A percentile compares a stretch with the other conserved stretches of the same genome.
phyloP scores from a whole-genome alignment of 2,797 vertebrate species.

The Characodon lateralis region DNA sequence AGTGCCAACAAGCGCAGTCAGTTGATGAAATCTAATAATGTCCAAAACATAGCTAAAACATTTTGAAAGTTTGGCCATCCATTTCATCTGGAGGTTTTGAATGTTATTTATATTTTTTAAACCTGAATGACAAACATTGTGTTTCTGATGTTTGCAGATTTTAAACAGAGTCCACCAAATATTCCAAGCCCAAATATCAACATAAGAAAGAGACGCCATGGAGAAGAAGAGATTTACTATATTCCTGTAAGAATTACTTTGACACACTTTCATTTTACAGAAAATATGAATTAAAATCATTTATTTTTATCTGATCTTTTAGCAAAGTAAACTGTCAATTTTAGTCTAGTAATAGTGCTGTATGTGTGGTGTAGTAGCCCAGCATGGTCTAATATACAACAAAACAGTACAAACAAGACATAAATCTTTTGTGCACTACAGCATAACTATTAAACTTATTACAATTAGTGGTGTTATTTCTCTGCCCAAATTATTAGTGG shows the following conservation, averaged over 20 bases:
- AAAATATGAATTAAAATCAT: background rate
- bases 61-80: background rate
- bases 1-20: slow-evolving; percentile 91
- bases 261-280: background rate
- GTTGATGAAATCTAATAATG: slow-evolving; percentile 48
- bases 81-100: background rate
- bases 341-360: background rate
- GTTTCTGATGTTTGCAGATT: slow-evolving; percentile 77
- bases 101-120: slow-evolving; percentile 3
- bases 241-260: slow-evolving; percentile 87
- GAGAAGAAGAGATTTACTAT: slow-evolving; percentile 95
- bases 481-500: no score
- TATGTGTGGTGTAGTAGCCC: background rate
- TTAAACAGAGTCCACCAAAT: slow-evolving; percentile 91
- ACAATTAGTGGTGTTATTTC: no score
- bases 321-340: background rate
- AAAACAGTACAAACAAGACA: background rate
- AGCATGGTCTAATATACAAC: background rate
- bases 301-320: background rate
- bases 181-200: slow-evolving; percentile 85
- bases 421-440: no score
- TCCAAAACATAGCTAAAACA: background rate
- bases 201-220: slow-evolving; percentile 90
- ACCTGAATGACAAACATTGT: slow-evolving; percentile 12
- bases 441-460: no score